Percentiles rank a stretch among this genome's conserved stretches.
Evolutionary conservation across 1,140 invertebrate genomes (phyloP).

Genomic region (Charaxes varanes): DNA sequence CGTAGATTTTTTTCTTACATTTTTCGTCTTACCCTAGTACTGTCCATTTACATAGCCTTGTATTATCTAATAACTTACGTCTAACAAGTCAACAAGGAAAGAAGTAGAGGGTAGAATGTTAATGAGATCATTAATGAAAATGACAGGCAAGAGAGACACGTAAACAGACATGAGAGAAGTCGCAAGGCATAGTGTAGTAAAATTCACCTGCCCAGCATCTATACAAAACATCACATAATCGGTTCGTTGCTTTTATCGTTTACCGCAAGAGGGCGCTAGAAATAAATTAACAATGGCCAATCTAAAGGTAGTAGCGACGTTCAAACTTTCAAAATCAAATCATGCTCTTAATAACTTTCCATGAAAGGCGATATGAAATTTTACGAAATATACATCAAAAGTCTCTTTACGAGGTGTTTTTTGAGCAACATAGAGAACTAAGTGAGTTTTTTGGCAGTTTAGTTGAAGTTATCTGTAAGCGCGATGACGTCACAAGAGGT

Average conservation of each 20-base stretch:
- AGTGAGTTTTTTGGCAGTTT: too few relatives aligned
- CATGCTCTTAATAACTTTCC: too few relatives aligned
- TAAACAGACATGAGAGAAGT: constrained; percentile 23
- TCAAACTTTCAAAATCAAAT: not conserved
- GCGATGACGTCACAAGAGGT: too few relatives aligned
- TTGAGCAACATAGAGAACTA: too few relatives aligned
- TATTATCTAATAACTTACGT: constrained; percentile 33
- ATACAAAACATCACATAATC: constrained; percentile 34
- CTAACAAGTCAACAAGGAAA: constrained; percentile 23
- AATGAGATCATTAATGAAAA: constrained; percentile 41
- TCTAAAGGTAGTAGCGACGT: constrained; percentile 6
- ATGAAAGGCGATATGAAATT: too few relatives aligned
- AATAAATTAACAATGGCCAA: constrained; percentile 13
- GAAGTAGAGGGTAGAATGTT: constrained; percentile 29
- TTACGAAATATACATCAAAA: too few relatives aligned
- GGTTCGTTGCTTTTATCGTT: constrained; percentile 43
- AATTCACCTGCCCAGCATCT: constrained; percentile 15
- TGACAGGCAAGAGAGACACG: constrained; percentile 23
- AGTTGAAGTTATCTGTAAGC: too few relatives aligned
- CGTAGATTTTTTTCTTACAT: constrained; percentile 50
- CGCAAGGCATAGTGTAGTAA: constrained; percentile 11
- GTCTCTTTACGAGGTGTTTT: too few relatives aligned
- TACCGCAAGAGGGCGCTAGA: constrained; percentile 16
- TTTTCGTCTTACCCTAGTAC: constrained; percentile 52
- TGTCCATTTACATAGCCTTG: constrained; percentile 58